A percentile compares a stretch with the other conserved stretches of the same genome.
These are phyloP conservation scores for Apostichopus japonicus DNA, from an alignment of 35 echinoderm and acorn worm species.

Conservation along the genomic window DNA sequence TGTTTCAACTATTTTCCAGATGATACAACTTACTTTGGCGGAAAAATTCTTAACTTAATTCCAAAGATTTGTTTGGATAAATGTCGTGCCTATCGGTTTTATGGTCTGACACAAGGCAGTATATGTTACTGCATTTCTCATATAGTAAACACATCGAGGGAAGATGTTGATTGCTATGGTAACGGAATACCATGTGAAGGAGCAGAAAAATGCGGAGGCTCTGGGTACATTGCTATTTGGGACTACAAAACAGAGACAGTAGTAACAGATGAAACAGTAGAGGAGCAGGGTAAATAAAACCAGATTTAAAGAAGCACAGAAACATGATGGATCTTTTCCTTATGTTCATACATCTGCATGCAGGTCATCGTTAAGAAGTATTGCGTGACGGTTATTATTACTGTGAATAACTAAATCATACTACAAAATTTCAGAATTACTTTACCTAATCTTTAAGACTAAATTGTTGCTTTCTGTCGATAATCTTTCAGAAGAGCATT, in stretches of 20 bases:
- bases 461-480: too few relatives aligned
- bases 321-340: too few relatives aligned
- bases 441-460: too few relatives aligned
- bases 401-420: too few relatives aligned
- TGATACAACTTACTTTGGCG: not conserved
- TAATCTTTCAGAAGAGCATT: too few relatives aligned
- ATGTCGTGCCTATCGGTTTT: not conserved
- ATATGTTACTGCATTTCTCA: not conserved
- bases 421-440: too few relatives aligned
- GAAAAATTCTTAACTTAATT: not conserved
- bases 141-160: not conserved
- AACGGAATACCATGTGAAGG: not conserved
- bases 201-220: not conserved
- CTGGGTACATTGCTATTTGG: not conserved
- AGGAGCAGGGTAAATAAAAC: too few relatives aligned
- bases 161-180: not conserved
- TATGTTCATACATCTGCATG: too few relatives aligned
- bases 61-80: not conserved
- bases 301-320: too few relatives aligned
- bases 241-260: not conserved
- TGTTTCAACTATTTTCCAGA: not conserved
- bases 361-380: too few relatives aligned
- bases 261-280: too few relatives aligned
- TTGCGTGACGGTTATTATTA: too few relatives aligned
- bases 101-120: not conserved